Conservation (phyloP, 1,140 invertebrate genomes). For the Lucilia cuprina region DNA sequence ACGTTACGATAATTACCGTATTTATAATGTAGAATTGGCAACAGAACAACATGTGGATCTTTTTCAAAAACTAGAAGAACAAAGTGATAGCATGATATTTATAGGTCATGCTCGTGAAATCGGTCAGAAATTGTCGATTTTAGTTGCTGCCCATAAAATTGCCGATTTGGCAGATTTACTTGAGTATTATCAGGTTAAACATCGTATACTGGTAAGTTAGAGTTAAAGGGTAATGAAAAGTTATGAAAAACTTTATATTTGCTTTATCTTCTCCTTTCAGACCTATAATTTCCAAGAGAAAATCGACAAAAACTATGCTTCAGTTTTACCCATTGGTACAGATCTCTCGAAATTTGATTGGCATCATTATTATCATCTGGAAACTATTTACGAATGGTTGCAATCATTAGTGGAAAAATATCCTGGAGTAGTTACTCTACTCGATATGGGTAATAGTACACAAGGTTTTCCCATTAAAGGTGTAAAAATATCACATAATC, state of each 20-base stretch:
- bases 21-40: conserved; percentile 64
- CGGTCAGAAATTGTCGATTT: conserved; percentile 56
- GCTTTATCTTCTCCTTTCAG: conserved; percentile 37
- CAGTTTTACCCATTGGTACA: conserved; percentile 48
- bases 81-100: conserved; percentile 56
- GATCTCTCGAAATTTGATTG: conserved; percentile 58
- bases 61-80: conserved; percentile 60
- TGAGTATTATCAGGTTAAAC: conserved; percentile 48
- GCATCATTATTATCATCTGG: conserved; percentile 65
- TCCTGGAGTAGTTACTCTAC: conserved; percentile 45
- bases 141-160: conserved; percentile 57
- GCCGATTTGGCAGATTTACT: conserved; percentile 58
- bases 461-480: conserved; percentile 70
- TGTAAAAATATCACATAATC: conserved; percentile 66
- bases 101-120: conserved; percentile 58
- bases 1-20: conserved; percentile 65
- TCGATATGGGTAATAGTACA: conserved; percentile 67
- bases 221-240: neutral
- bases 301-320: conserved; percentile 53
- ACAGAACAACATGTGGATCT: conserved; percentile 61
- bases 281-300: conserved; percentile 61
- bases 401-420: conserved; percentile 51
- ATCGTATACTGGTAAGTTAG: conserved; percentile 51
- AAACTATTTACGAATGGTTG: conserved; percentile 65
- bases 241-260: too few species aligned